phyloP scores from a whole-genome alignment of 2,113 vertebrate genomes.

The Opisthocomus hoazin region DNA sequence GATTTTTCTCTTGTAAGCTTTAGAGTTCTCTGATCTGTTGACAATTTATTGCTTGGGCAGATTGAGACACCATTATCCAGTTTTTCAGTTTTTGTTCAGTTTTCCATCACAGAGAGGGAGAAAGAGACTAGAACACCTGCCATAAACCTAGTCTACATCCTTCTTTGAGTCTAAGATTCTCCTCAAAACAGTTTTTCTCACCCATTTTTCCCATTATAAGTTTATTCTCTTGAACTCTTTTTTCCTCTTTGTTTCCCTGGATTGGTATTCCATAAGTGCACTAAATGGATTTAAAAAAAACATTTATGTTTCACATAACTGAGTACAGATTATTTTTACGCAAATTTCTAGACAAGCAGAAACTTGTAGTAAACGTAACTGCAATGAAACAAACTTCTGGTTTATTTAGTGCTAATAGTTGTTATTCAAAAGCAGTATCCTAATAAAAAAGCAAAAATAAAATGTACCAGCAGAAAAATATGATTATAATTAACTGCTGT shows the following conservation, averaged over 20 bases:
- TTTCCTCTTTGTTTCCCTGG: background rate
- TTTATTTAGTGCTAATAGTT: background rate
- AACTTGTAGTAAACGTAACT: background rate
- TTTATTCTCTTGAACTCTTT: background rate
- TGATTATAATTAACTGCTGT: background rate
- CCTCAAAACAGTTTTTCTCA: background rate
- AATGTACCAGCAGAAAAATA: background rate
- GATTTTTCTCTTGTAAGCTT: background rate
- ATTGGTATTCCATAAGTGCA: background rate
- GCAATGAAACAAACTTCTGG: background rate
- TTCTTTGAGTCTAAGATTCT: background rate
- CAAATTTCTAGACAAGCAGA: background rate
- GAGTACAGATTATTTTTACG: background rate
- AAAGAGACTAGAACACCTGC: background rate
- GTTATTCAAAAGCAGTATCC: background rate
- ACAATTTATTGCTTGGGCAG: background rate
- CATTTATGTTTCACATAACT: background rate
- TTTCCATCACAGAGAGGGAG: background rate
- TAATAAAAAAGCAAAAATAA: background rate
- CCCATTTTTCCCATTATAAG: background rate
- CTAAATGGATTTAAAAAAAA: background rate
- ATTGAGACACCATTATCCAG: background rate
- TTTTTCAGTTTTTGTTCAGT: background rate
- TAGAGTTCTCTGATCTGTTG: background rate
- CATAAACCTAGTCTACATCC: background rate